phyloP scores from a whole-genome alignment of 2,888 invertebrate genomes.

The Acrocera orbiculus region DNA sequence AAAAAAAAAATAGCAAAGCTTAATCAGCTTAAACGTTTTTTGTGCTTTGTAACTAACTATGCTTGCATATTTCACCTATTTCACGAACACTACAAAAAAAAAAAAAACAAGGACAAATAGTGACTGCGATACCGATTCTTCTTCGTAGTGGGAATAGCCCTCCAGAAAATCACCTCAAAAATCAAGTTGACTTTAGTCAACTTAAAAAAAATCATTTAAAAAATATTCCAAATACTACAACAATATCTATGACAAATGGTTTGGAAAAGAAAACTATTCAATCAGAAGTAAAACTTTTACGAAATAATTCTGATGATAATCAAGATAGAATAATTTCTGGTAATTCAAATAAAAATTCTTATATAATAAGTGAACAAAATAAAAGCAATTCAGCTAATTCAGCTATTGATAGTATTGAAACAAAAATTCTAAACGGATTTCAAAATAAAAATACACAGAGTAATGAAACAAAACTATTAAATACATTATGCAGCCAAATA shows the following conservation, averaged over 20 bases:
- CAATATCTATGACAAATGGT: constrained; percentile 27
- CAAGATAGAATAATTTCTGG: too few relatives aligned
- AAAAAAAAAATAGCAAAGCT: background rate
- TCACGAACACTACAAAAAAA: too few relatives aligned
- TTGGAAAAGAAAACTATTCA: constrained; percentile 29
- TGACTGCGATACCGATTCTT: constrained; percentile 30
- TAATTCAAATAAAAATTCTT: too few relatives aligned
- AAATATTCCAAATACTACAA: constrained; percentile 27
- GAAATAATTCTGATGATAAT: too few relatives aligned
- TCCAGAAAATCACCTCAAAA: too few relatives aligned
- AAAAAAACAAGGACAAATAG: constrained; percentile 31
- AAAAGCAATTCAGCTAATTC: too few relatives aligned
- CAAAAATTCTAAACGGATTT: constrained; percentile 9
- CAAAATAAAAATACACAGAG: too few relatives aligned
- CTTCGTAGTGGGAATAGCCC: constrained; percentile 27
- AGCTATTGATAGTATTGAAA: constrained; percentile 18
- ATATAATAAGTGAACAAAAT: too few relatives aligned
- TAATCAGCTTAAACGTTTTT: too few relatives aligned
- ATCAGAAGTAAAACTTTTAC: too few relatives aligned
- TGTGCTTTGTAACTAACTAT: too few relatives aligned
- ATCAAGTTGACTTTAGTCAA: constrained; percentile 13
- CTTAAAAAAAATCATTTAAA: constrained; percentile 25
- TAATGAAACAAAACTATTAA: constrained; percentile 28
- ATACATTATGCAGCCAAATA: constrained; percentile 26
- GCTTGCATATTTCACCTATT: constrained; percentile 5